Conservation (phyloP, 2,888 invertebrate genomes). For the Gasteruption jaculator region DNA sequence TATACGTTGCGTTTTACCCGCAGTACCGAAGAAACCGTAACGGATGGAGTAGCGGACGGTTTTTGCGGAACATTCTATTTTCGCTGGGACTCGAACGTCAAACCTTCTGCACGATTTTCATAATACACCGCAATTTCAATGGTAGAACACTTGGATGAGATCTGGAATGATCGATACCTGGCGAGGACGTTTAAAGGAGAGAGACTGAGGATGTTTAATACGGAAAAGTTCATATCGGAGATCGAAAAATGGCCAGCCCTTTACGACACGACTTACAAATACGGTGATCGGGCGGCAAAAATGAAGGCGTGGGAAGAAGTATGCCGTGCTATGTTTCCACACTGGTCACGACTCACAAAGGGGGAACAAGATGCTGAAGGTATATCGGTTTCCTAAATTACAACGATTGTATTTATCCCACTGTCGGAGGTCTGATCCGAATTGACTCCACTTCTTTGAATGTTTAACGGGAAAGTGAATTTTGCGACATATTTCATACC, state of each 20-base stretch:
- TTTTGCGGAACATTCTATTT: no score
- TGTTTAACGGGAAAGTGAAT: no score
- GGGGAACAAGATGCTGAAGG: conserved; percentile 40
- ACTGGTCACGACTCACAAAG: conserved; percentile 39
- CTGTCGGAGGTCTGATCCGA: neutral
- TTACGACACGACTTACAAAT: conserved; percentile 40
- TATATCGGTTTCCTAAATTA: conserved; percentile 17
- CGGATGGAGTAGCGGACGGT: no score
- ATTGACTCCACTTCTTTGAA: no score
- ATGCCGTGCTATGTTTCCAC: conserved; percentile 40
- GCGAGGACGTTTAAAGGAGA: neutral
- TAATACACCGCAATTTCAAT: no score
- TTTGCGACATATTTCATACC: no score
- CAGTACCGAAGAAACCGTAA: no score
- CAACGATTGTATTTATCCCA: neutral
- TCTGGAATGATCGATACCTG: no score
- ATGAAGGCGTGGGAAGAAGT: conserved; percentile 44
- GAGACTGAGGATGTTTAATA: conserved; percentile 38
- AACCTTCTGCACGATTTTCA: no score
- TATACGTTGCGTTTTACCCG: no score
- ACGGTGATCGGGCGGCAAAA: conserved; percentile 42
- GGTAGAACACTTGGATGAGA: no score
- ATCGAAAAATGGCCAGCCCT: conserved; percentile 43
- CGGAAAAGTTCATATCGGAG: conserved; percentile 42
- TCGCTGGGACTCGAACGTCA: no score